phyloP scores from a whole-genome alignment of 2,113 vertebrate species.

The Rhinolophus ferrumequinum region DNA sequence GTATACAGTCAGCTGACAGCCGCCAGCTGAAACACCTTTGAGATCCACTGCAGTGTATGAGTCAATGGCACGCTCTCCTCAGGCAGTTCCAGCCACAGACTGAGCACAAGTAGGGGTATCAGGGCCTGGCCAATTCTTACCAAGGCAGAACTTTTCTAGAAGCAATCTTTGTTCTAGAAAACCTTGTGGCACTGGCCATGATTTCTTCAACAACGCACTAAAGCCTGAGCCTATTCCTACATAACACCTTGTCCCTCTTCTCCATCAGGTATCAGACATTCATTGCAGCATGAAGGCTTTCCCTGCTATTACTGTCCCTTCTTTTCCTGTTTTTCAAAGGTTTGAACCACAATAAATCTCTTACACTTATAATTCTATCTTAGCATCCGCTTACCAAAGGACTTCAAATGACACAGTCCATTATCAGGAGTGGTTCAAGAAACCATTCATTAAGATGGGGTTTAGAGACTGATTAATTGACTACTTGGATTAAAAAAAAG shows the following conservation, averaged over 20 bases:
- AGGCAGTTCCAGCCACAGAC: neutral
- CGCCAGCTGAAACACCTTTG: neutral
- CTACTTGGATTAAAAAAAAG: neutral
- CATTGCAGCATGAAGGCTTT: neutral
- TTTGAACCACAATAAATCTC: neutral
- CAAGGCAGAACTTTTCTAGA: neutral
- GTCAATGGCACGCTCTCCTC: neutral
- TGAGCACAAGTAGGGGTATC: neutral
- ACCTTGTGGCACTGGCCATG: neutral
- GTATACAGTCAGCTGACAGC: neutral
- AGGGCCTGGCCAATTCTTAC: neutral
- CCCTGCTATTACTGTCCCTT: neutral
- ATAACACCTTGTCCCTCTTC: neutral
- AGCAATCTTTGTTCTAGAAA: neutral
- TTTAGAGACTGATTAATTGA: neutral
- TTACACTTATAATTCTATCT: neutral
- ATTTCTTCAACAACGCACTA: neutral
- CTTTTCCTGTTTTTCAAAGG: neutral
- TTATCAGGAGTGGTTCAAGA: neutral
- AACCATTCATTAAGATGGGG: neutral
- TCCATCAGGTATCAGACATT: neutral
- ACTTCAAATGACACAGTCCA: neutral
- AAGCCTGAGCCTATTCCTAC: neutral
- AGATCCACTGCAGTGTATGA: neutral
- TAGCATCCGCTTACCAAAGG: neutral